Conservation (phyloP, 1,140 invertebrate species). For the Drosophila saltans region DNA sequence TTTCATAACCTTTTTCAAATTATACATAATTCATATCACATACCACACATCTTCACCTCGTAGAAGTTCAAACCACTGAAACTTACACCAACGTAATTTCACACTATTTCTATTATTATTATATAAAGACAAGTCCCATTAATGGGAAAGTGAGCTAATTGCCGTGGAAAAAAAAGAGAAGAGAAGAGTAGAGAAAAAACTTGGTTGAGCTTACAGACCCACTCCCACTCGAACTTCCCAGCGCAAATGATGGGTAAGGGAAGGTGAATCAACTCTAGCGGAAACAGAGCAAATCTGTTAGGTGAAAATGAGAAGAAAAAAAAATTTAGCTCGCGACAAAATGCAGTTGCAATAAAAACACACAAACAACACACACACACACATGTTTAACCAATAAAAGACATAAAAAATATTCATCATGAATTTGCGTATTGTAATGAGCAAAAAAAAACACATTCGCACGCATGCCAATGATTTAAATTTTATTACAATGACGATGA, state of each 20-base stretch:
- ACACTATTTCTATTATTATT: conserved; percentile 44
- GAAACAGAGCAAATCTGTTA: conserved; percentile 52
- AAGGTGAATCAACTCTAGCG: conserved; percentile 10
- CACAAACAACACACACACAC: conserved; percentile 19
- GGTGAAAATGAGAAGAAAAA: conserved; percentile 17
- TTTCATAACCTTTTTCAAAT: not conserved
- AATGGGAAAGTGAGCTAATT: conserved; percentile 69
- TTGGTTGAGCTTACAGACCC: conserved; percentile 43
- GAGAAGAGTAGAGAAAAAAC: not conserved
- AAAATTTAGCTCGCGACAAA: conserved; percentile 51
- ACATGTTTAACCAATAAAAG: conserved; percentile 44
- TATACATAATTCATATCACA: conserved; percentile 29
- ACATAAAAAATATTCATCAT: conserved; percentile 43
- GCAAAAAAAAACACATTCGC: conserved; percentile 55
- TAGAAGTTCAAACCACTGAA: conserved; percentile 38
- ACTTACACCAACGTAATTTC: conserved; percentile 41
- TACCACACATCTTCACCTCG: conserved; percentile 17
- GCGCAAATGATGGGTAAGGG: not conserved
- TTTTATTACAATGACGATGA: conserved; percentile 36
- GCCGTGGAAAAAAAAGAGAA: conserved; percentile 51
- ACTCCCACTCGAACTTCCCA: conserved; percentile 24
- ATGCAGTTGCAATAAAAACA: conserved; percentile 40
- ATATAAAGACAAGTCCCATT: conserved; percentile 41
- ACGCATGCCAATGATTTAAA: conserved; percentile 67
- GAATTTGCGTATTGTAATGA: conserved; percentile 72